Evolutionary conservation across 2,113 vertebrate species (phyloP), one percentile per base, ranked within the genome.

Genomic region (Engraulis encrasicolus): DNA sequence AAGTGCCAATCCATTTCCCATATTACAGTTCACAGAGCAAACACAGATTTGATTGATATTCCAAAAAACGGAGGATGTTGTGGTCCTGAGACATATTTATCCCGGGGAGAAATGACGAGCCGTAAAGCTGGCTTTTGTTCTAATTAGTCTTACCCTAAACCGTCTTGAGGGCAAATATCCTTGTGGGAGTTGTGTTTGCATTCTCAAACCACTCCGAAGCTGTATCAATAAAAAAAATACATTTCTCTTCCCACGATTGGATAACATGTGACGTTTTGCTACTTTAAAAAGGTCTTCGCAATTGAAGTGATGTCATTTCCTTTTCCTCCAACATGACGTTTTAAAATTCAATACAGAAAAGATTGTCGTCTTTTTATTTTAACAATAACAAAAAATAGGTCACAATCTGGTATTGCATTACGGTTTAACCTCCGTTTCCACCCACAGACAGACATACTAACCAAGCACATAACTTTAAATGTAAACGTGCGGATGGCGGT

Each of bases 21-120:
- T 77, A 80, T 78, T 49, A 80, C 81, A n/a, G 14, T 48, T 40
- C 61, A 81, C 78, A 83, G 82, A 77, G 66, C 81, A 86, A 85
- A 86, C 77, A 50, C 20, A 79, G 81, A 12, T 83, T 85, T 85
- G 45, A 87, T 85, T 85, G 71, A 83, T 87, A 82, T 85, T 79
- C 48, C 0, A 50, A 79, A 81, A 50, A 85, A 74, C 85, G 85
- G 80, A 90, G 88, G 85, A 90, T 87, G 88, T n/a, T 86, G 90
- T 89, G 90, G 92, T 90, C 91, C 86, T 88, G 23, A 88, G 82
- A 86, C 88, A 88, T 91, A 79, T 87, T 93, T 90, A 91, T 93
- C 89, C 91, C 90, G 86, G 89, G 93, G 94, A 92, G 90, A 92
- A 91, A 91, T 92, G 90, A 93, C 89, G 91, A 93, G 90, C 93